These are phyloP conservation scores for Scolopax bukidnonensis DNA, from an alignment of 2,797 vertebrate genomes.

Conservation along the genomic window DNA sequence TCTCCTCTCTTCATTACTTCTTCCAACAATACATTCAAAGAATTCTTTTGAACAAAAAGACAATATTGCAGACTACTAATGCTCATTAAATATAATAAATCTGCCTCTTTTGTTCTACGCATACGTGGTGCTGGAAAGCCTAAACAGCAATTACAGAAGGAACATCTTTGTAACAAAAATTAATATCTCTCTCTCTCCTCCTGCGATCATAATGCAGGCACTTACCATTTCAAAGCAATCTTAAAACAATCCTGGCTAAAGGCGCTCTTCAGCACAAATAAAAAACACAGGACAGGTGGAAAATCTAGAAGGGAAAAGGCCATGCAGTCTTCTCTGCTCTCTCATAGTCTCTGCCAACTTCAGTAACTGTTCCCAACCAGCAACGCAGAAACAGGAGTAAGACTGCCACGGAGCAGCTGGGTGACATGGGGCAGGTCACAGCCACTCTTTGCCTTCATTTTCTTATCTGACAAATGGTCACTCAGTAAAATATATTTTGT, in stretches of 20 bases:
- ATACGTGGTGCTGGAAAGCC: not conserved
- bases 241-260: not conserved
- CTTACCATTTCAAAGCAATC: not conserved
- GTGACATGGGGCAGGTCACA: fast-evolving
- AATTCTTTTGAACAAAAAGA: conserved; percentile 26
- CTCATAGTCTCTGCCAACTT: not conserved
- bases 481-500: not conserved
- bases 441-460: not conserved
- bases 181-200: not conserved
- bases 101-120: conserved; percentile 17
- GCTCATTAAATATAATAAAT: conserved; percentile 30
- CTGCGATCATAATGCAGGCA: not conserved
- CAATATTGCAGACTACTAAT: conserved; percentile 7
- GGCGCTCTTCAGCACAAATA: not conserved
- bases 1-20: conserved; percentile 9
- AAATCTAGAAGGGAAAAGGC: not conserved
- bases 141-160: conserved; percentile 23
- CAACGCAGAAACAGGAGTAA: not conserved
- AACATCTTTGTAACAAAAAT: conserved; percentile 17
- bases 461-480: not conserved
- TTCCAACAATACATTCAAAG: conserved; percentile 18
- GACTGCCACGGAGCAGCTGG: not conserved
- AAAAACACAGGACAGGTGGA: not conserved
- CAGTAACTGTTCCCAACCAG: not conserved
- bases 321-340: not conserved